A percentile compares a stretch with the other conserved stretches of the same genome.
Evolutionary conservation across 2,797 vertebrate species (phyloP).

Genomic region (Amblyraja radiata): DNA sequence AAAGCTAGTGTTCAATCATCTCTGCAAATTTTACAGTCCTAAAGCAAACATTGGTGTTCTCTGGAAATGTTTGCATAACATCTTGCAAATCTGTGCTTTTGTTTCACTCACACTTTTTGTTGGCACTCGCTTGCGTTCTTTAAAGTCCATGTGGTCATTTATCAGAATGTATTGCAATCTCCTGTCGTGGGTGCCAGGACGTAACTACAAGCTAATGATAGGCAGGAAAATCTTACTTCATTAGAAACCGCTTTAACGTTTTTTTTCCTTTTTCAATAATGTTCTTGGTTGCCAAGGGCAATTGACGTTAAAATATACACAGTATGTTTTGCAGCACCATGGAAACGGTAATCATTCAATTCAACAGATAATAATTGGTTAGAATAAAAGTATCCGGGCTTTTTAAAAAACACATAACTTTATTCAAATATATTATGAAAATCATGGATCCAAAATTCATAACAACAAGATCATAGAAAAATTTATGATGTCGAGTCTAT

Average conservation of each 20-base stretch:
- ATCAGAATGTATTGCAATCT: slow-evolving; percentile 32
- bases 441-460: not conserved
- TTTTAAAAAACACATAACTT: not conserved
- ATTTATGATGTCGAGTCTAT: slow-evolving; percentile 29
- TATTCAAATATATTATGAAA: not conserved
- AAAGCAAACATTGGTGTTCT: slow-evolving; percentile 34
- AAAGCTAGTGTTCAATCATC: slow-evolving; percentile 20
- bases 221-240: slow-evolving; percentile 33
- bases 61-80: slow-evolving; percentile 36
- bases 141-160: slow-evolving; percentile 25
- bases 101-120: slow-evolving; percentile 29
- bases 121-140: slow-evolving; percentile 21
- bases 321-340: not conserved
- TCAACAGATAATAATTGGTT: slow-evolving; percentile 3
- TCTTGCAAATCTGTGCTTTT: slow-evolving; percentile 28
- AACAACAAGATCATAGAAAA: not conserved
- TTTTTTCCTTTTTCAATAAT: not conserved
- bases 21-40: slow-evolving; percentile 31
- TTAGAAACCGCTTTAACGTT: not conserved
- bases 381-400: not conserved
- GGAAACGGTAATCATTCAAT: not conserved
- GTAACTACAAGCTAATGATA: not conserved
- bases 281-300: not conserved
- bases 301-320: slow-evolving; percentile 2
- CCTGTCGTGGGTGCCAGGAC: slow-evolving; percentile 1